Percentiles rank a stretch among this genome's conserved stretches.
phyloP scores from a whole-genome alignment of 2,113 vertebrate species.

The Nyctibius bracteatus region DNA sequence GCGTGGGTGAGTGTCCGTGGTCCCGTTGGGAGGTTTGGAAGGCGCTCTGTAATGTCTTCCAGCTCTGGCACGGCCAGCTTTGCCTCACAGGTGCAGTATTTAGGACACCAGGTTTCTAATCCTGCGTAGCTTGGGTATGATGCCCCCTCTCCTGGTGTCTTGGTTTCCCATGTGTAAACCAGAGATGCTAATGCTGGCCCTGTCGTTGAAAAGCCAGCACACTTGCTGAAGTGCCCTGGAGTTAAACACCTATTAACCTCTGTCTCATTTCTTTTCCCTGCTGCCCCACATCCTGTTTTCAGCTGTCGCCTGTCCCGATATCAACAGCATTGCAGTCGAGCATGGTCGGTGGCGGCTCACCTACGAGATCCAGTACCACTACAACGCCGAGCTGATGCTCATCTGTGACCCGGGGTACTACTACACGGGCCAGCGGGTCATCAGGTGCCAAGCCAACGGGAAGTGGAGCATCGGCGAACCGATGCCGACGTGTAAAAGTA shows the following conservation, averaged over 20 bases:
- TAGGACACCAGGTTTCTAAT: not conserved
- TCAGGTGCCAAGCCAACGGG: slow-evolving; percentile 88
- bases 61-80: not conserved
- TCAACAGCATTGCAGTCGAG: slow-evolving; percentile 85
- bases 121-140: not conserved
- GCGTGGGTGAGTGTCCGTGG: slow-evolving; percentile 80
- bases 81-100: not conserved
- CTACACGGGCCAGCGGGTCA: slow-evolving; percentile 90
- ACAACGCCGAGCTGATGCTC: slow-evolving; percentile 92
- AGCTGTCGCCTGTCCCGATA: slow-evolving; percentile 91
- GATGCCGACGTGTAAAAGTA: slow-evolving; percentile 88
- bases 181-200: not conserved
- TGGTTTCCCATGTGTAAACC: not conserved
- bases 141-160: not conserved
- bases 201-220: not conserved
- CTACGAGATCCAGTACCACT: slow-evolving; percentile 91
- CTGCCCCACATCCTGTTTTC: not conserved
- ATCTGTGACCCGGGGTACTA: slow-evolving; percentile 96
- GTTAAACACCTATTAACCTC: not conserved
- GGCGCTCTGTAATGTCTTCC: not conserved
- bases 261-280: not conserved
- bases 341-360: slow-evolving; percentile 95
- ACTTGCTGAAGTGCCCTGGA: not conserved
- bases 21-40: accelerated
- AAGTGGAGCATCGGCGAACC: slow-evolving; percentile 91